Conservation (phyloP, 2,113 vertebrate species). For the Saimiri boliviensis region DNA sequence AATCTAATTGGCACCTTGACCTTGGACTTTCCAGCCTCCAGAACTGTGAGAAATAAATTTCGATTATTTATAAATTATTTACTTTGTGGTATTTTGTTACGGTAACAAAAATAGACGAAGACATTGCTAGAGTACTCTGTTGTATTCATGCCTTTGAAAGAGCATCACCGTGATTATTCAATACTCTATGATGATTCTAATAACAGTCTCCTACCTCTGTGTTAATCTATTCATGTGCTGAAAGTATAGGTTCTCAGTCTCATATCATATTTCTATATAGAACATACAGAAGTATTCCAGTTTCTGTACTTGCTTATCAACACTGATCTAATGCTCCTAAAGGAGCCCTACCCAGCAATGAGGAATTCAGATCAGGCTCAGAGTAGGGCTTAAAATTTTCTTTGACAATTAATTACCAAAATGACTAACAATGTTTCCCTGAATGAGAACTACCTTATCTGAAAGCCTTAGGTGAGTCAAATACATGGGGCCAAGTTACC, state of each 20-base stretch:
- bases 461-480: not conserved
- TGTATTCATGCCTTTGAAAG: not conserved
- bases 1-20: not conserved
- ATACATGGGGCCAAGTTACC: not conserved
- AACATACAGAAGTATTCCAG: not conserved
- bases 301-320: not conserved
- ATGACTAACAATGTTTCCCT: constrained; percentile 17
- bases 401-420: not conserved
- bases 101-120: not conserved
- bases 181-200: not conserved
- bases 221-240: not conserved
- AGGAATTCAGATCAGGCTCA: constrained; percentile 16
- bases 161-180: not conserved
- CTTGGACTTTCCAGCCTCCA: not conserved
- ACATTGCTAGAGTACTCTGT: not conserved
- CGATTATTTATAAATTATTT: not conserved
- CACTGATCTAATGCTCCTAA: not conserved
- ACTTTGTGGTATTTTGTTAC: not conserved
- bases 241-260: not conserved
- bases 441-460: not conserved
- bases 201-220: not conserved
- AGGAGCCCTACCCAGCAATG: not conserved
- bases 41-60: not conserved
- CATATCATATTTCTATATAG: not conserved
- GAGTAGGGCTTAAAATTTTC: not conserved